Evolutionary conservation across 2,888 invertebrate genomes (phyloP), one percentile per base, ranked within the genome.

Genomic region (Catonia carolina): DNA sequence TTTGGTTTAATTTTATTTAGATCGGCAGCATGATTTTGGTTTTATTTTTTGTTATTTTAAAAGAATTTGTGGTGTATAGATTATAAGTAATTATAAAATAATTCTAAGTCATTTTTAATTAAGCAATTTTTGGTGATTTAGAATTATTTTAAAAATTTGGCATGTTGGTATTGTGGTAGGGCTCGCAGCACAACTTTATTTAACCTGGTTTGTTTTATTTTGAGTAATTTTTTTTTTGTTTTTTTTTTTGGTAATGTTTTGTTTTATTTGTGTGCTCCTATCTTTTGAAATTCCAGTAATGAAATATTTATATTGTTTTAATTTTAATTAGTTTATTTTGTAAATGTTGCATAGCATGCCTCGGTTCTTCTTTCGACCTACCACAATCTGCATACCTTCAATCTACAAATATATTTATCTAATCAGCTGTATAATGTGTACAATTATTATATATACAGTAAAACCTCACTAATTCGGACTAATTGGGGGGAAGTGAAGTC

Each of bases 131-230:
- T 37, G 5, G 10, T 37, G 17, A 17, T 45, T 18, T 18, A 12
- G 45, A 15, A 17, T 45, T 45, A 45, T 45, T 27, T 27, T 27
- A 6, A 6, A n/a, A 35, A 18, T 23, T 36, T 54, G 58, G 58
- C 58, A 58, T 58, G 58, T 54, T 54, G 58, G 58, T 58, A 58
- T 49, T 45, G 58, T 52, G 54, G 45, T 36, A 53, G 58, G 52
- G 57, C 58, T 53, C 58, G 48, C 48, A 54, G 58, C 27, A 50
- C 23, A 42, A 33, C 27, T 37, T 58, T 52, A 58, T 47, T 58
- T 51, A 49, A 14, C 33, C 48, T 39, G 33, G 33, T 50, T 52
- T 51, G 47, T 54, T 17, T 36, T 53, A 8, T 54, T 5, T 36
- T 54, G 33, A 33, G 20, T 8, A 17, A 41, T 52, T 39, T 22